Base-by-base conservation (phyloP, 2,113 vertebrate species). In the Bubo scandiacus region DNA sequence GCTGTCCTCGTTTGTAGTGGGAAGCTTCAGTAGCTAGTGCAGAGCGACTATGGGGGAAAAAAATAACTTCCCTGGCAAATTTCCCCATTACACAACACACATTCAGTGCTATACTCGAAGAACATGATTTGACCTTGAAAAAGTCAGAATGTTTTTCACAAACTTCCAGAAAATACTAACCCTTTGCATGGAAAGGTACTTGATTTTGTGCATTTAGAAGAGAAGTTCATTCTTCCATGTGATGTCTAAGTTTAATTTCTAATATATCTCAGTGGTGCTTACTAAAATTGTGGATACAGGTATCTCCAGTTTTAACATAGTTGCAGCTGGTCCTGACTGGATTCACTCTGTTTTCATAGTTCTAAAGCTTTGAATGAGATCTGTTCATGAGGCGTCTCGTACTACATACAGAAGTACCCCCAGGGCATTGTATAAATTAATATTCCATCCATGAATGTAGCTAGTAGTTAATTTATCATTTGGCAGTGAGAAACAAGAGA, bases 401-500 rank as follows among this genome's bases (percentile, higher is more conserved):
- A 91, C n/a, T 86, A 89, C 88, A 75, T 75, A 70, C 11, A 88
- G 57, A 89, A 79, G 51, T 91, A 87, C 66, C 78, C 43, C 62
- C 32, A 59, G 87, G 94, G 74, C 59, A 81, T 83, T 77, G 80
- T 77, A 84, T 71, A 95, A 88, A 95, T 97, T 93, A 96, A 96
- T 96, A 97, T 97, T 96, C 93, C 57, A 78, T 68, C 92, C 88
- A 67, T 93, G 73, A 78, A 34, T 78, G 59, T 84, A 92, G 59
- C 88, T 93, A 36, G 77, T 66, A 86, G 81, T 95, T 95, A 92
- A 87, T 96, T 95, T 97, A 85, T 95, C 82, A 89, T 90, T 96
- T 94, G 80, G 36, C 82, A 94, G 55, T 61, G 43, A 94, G 81
- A 89, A 96, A 81, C 68, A 95, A 95, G 93, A 92, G 75, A 68